Percentiles rank a stretch among this genome's conserved stretches.
These are phyloP conservation scores for Clistopyga incitator DNA, from an alignment of 2,888 invertebrate species.

Conservation along the genomic window DNA sequence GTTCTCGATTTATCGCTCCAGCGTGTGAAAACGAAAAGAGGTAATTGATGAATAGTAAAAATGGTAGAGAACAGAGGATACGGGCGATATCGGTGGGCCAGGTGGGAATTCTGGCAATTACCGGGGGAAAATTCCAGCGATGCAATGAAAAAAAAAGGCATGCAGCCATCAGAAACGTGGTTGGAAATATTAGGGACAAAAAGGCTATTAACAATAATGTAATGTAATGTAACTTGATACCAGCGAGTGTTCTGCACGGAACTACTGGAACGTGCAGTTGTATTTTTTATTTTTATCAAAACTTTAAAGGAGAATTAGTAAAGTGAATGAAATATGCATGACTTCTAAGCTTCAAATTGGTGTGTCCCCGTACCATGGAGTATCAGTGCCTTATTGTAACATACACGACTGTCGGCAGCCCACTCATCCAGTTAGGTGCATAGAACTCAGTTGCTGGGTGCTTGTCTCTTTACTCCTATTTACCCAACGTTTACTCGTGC, in stretches of 20 bases:
- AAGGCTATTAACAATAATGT: too few relatives aligned
- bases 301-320: too few relatives aligned
- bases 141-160: not conserved
- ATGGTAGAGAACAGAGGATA: not conserved
- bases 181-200: not conserved
- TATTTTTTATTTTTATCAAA: too few relatives aligned
- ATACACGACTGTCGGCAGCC: not conserved
- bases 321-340: too few relatives aligned
- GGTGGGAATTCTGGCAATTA: not conserved
- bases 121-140: not conserved
- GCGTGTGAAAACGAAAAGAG: conserved; percentile 33
- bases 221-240: too few relatives aligned
- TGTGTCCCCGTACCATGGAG: too few relatives aligned
- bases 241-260: too few relatives aligned
- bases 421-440: not conserved
- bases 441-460: not conserved
- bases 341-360: too few relatives aligned
- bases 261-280: too few relatives aligned
- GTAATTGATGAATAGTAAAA: not conserved
- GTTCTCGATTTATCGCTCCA: conserved; percentile 54
- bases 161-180: not conserved
- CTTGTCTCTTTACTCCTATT: not conserved
- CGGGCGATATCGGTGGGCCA: not conserved
- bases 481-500: not conserved
- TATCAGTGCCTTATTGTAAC: not conserved